Base-by-base conservation (phyloP, 2,888 invertebrate genomes). In the Tridacna gigas region DNA sequence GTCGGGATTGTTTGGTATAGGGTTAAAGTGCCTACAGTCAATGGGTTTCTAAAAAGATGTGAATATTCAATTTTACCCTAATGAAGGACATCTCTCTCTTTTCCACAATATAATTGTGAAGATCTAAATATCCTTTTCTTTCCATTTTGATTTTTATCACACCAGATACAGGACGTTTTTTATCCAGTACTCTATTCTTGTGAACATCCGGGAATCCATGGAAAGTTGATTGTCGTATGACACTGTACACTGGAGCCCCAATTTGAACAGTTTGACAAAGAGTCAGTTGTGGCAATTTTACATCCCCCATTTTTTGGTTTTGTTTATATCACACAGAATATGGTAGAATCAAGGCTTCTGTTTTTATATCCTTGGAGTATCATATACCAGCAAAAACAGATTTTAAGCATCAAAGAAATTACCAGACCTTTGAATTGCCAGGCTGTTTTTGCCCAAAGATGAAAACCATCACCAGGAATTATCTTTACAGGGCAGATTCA, bases 51-150 rank as follows among this genome's bases (percentile, higher is more conserved):
- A 37, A 7, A 37, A 37, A 37, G 37, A 4, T 37, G 7, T 37
- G 37, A 37, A 37, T 2, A 56, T 22, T 47, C 69, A 76, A 69
- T 75, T 45, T 73, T 80, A 80, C 80, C 80, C 75, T 80, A 11
- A 75, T 47, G 61, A 80, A 80, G 13, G 75, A 80, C 20, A 26
- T 15, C 13, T 67, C 69, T 60, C 69, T 80, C 56, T 80, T 67
- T 20, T 61, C 61, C 22, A 25, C 51, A 26, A 80, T 80, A 48
- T 75, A 80, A 48, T 69, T 80, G 25, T 76, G 67, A 2, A 80
- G 63, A 18, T 75, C 75, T 9, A 76, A 26, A 71, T 80, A 80
- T 45, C 80, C 76, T 28, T 48, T 67, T 20, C 60, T 26, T 28
- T 80, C 80, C 80, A 80, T 80, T 47, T 69, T 67, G 25, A 67